These are phyloP conservation scores for Acanthoscelides obtectus DNA, from an alignment of 2,888 invertebrate genomes.

Conservation along the genomic window DNA sequence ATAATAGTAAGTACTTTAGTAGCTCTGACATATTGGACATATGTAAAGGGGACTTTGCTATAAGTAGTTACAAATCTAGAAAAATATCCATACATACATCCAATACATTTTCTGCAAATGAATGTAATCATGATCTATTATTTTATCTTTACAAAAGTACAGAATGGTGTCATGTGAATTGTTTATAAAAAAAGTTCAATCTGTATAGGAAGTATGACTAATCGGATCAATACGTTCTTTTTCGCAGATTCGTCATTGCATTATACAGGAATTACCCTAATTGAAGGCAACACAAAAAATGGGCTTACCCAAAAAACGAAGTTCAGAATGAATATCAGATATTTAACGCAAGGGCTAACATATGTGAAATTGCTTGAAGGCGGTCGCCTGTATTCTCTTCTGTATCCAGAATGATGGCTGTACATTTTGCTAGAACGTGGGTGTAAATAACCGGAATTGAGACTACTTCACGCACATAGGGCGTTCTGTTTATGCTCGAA, in stretches of 20 bases:
- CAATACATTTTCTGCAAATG: too few relatives aligned
- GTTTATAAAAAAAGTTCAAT: too few relatives aligned
- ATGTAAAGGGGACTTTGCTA: too few relatives aligned
- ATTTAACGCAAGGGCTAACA: constrained; percentile 84
- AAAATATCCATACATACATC: too few relatives aligned
- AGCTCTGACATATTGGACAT: too few relatives aligned
- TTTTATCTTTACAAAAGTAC: too few relatives aligned
- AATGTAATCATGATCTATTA: too few relatives aligned
- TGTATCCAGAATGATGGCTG: constrained; percentile 24
- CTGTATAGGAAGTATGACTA: neutral
- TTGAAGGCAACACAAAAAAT: neutral
- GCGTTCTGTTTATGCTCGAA: neutral
- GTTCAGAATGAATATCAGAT: constrained; percentile 84
- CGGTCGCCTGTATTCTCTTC: constrained; percentile 50
- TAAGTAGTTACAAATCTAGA: too few relatives aligned
- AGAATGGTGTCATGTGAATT: too few relatives aligned
- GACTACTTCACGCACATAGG: neutral
- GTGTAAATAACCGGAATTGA: neutral
- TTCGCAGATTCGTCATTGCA: neutral
- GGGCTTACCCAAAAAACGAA: constrained; percentile 84
- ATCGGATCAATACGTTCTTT: neutral
- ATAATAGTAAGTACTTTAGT: too few relatives aligned
- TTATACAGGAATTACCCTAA: neutral
- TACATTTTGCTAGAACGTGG: neutral
- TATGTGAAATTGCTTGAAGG: constrained; percentile 65